Percentiles rank a stretch among this genome's conserved stretches.
phyloP scores from a whole-genome alignment of 2,113 vertebrate species.

The Uropsilus gracilis region DNA sequence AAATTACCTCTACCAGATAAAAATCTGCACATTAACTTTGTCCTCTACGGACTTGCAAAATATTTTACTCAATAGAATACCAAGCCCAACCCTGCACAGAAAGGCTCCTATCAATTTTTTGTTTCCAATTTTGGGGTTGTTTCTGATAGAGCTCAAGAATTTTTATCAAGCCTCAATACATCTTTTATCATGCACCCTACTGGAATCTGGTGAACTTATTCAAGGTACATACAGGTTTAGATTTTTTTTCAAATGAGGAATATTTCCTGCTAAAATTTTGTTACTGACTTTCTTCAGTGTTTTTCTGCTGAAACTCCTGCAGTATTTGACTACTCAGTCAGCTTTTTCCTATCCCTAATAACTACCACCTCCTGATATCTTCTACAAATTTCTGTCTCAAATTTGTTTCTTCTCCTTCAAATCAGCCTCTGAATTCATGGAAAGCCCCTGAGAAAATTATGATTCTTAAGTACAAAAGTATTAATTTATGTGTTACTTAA shows the following conservation, averaged over 20 bases:
- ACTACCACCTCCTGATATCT: background rate
- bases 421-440: background rate
- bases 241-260: background rate
- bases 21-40: background rate
- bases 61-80: background rate
- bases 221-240: background rate
- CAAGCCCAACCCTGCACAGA: background rate
- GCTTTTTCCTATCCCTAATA: background rate
- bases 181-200: background rate
- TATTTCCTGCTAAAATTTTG: background rate
- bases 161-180: background rate
- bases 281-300: background rate
- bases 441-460: background rate
- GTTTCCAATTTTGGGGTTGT: background rate
- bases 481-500: background rate
- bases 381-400: background rate
- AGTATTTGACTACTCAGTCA: background rate
- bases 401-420: background rate
- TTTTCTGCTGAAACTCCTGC: background rate
- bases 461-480: background rate
- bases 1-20: conserved; percentile 16
- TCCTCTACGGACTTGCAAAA: background rate
- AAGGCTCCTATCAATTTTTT: background rate
- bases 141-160: background rate
- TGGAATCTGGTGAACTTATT: background rate